Conservation (phyloP, 30 jellyfish, hydroid and myxozoan species). For the Aurelia aurita region DNA sequence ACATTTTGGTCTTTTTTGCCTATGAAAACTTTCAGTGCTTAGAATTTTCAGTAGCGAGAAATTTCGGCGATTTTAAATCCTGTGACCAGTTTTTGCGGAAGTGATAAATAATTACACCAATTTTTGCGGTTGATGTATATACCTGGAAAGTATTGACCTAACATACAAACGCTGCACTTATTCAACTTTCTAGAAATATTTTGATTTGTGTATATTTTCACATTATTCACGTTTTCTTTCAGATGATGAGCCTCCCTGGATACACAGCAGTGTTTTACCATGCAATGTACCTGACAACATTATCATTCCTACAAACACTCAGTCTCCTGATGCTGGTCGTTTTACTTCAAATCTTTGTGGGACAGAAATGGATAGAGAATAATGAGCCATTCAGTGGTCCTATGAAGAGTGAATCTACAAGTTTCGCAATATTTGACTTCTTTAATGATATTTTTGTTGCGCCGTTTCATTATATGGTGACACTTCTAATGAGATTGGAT, state of each 20-base stretch:
- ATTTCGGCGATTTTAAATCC: no score
- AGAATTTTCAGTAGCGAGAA: no score
- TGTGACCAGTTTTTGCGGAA: no score
- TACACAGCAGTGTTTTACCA: slow-evolving; percentile 64
- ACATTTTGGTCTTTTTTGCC: no score
- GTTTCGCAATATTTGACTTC: slow-evolving; percentile 62
- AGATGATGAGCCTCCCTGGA: slow-evolving; percentile 62
- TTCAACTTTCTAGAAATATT: no score
- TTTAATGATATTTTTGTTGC: slow-evolving; percentile 70
- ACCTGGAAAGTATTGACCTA: no score
- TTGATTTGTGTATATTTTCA: not conserved
- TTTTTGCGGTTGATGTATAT: no score
- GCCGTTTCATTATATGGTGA: slow-evolving; percentile 67
- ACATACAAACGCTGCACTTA: not conserved
- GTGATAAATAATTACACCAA: no score
- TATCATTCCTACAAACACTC: slow-evolving; percentile 60
- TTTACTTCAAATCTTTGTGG: slow-evolving; percentile 67
- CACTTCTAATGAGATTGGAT: slow-evolving; percentile 72
- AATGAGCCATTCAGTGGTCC: slow-evolving; percentile 77
- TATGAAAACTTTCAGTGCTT: no score
- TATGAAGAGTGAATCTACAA: slow-evolving; percentile 54
- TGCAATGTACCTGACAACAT: slow-evolving; percentile 64
- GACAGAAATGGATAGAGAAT: slow-evolving; percentile 86
- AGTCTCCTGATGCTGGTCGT: slow-evolving; percentile 62
- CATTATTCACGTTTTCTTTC: not conserved